Evolutionary conservation across 2,888 invertebrate species (phyloP).

Genomic region (Diabrotica balteata): DNA sequence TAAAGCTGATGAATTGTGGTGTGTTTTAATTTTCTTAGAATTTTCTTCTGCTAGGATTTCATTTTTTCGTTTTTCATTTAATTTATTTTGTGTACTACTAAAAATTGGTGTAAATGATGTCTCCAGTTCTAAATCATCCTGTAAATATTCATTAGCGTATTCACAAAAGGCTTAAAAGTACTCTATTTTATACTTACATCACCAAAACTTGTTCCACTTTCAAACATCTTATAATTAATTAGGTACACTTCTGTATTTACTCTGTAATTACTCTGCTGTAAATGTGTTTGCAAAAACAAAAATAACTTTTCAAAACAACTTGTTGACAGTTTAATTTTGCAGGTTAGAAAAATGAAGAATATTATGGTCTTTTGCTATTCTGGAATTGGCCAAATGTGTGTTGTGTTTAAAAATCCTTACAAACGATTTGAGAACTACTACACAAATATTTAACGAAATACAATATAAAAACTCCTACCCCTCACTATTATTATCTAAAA

Average conservation of each 20-base stretch:
- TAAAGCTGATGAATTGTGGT: background rate
- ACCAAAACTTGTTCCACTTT: slow-evolving; percentile 2
- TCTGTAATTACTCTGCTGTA: background rate
- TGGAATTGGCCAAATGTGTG: too few species aligned
- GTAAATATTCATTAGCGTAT: slow-evolving; percentile 2
- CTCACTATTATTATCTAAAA: too few species aligned
- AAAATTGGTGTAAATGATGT: slow-evolving; percentile 26
- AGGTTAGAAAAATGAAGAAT: too few species aligned
- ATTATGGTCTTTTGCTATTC: too few species aligned
- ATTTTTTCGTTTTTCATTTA: slow-evolving; percentile 16
- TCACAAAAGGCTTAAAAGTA: background rate
- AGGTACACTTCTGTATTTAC: too few species aligned
- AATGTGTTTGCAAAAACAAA: too few species aligned
- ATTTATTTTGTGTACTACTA: slow-evolving; percentile 27
- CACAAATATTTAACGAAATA: too few species aligned
- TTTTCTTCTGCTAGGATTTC: slow-evolving; percentile 5
- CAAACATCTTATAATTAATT: slow-evolving; percentile 15
- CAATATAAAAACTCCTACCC: too few species aligned
- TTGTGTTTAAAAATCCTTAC: too few species aligned
- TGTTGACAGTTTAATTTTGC: too few species aligned
- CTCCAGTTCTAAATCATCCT: slow-evolving; percentile 28
- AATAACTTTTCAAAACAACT: too few species aligned
- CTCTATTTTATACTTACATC: slow-evolving; percentile 6
- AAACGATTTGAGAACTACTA: too few species aligned
- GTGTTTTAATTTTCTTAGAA: slow-evolving; percentile 25